Base-by-base conservation (phyloP, 1,140 invertebrate genomes). In the Ceratoteleas bidentatus region DNA sequence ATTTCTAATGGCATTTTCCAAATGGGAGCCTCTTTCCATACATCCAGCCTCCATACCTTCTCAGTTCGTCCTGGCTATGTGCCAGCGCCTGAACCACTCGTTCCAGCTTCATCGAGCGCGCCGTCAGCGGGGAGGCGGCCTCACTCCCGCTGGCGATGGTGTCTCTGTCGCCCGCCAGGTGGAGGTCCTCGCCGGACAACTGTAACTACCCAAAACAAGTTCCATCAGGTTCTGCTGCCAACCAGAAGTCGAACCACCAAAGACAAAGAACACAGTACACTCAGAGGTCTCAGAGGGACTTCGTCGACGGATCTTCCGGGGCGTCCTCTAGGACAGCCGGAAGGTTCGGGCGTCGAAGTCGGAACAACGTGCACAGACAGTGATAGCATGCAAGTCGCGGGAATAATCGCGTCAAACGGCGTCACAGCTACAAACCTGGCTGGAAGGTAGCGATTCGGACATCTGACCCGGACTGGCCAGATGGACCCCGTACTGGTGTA, bases 1-100 rank as follows among this genome's bases (percentile, higher is more conserved):
- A 24, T 24, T 1, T 24, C 24, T 24, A 2, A 24, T 24, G 24
- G 24, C 24, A 24, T 24, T 24, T 24, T 24, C 24, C 24, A 24
- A 24, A 24, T 24, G 24, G 24, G 24, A 24, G 1, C 24, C 4
- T 24, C 24, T 4, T 24, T 24, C 24, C 24, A 24, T 24, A 2
- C 24, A 24, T 24, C 45, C 10, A 49, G 13, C 11, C 6, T 6
- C 13, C 6, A 58, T 75, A 75, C 61, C 53, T 66, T 85, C 96
- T 92, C 13, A 97, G 90, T 85, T 98, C 96, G 89, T 98, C 97
- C 86, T 96, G 94, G 92, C 96, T 97, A 62, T 97, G 96, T 45
- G 96, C 96, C 47, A 97, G 92, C 8, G 96, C 96, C 86, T 97
- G 95, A 74, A 96, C 96, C 32, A 97, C 96, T 69, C 96, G 92